Evolutionary conservation across 2,113 vertebrate species (phyloP).

Genomic region (Struthio camelus): DNA sequence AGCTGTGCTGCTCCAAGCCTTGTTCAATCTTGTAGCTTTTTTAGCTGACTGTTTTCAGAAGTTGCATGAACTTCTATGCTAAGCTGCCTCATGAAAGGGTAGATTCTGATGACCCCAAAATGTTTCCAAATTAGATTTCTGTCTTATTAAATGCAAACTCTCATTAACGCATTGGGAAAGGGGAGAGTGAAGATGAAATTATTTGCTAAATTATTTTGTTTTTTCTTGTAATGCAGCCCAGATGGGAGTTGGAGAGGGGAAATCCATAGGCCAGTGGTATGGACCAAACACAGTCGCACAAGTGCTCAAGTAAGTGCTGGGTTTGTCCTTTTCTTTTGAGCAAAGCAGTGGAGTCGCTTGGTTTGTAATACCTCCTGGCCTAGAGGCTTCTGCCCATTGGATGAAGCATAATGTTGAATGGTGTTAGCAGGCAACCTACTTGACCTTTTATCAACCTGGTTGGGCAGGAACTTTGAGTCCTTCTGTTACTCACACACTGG

Average conservation of each 20-base stretch:
- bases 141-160: not conserved
- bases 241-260: slow-evolving; percentile 99
- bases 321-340: not conserved
- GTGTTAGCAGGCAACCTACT: not conserved
- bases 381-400: not conserved
- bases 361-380: not conserved
- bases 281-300: slow-evolving; percentile 98
- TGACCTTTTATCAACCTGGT: not conserved
- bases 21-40: not conserved
- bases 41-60: not conserved
- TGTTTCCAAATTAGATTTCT: not conserved
- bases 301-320: slow-evolving; percentile 91
- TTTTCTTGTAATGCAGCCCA: slow-evolving; percentile 83
- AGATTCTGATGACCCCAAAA: not conserved
- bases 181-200: not conserved
- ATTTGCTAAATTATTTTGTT: not conserved
- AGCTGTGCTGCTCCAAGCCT: not conserved
- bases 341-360: not conserved
- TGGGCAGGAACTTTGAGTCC: not conserved
- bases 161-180: not conserved
- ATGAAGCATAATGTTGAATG: not conserved
- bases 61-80: not conserved
- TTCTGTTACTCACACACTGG: not conserved
- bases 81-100: not conserved
- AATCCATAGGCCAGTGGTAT: slow-evolving; percentile 98